Base-by-base conservation (phyloP, 2,888 invertebrate genomes). In the Euclidia mi region DNA sequence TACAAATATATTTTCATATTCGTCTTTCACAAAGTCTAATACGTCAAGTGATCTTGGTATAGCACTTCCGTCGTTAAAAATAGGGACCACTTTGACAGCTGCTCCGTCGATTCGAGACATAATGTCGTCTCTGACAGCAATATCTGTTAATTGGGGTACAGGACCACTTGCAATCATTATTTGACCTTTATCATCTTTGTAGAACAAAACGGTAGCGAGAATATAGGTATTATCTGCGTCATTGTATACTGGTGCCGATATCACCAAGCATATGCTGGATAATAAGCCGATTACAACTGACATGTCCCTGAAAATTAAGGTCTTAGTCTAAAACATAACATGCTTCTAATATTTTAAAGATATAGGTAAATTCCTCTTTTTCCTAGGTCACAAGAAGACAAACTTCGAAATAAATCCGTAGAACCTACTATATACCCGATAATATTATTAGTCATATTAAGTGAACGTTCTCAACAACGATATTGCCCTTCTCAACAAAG, bases 171-270 rank as follows among this genome's bases (percentile, higher is more conserved):
- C 46, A 2, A 52, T 28, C 6, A 25, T n/a, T 4, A 48, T 53
- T 3, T 48, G 12, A 2, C 56, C 56, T 6, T 51, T 35, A n/a
- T 1, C 34, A 28, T 71, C 41, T 2, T 59, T 50, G 18, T 70
- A 70, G 6, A 63, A 63, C 1, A 70, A 29, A 2, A 51, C 43
- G 0, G 43, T 67, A 6, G 41, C 59, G 12, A 70, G 34, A 0
- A 64, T 12, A 34, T 52, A 48, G 0, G 40, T 34, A 0, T 25
- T 11, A 2, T 58, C 31, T n/a, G n/a, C n/a, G 1, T 28, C 10
- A 0, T 7, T 9, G 4, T 15, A 11, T 3, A 14, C 6, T 4
- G 34, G n/a, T 2, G 14, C 37, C 3, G 34, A 29, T 9, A 17
- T 15, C 25, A 7, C 38, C 6, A n/a, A 9, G 15, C 41, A 32